These are phyloP conservation scores for Zelleria hepariella DNA, from an alignment of 2,888 invertebrate species.

Conservation along the genomic window DNA sequence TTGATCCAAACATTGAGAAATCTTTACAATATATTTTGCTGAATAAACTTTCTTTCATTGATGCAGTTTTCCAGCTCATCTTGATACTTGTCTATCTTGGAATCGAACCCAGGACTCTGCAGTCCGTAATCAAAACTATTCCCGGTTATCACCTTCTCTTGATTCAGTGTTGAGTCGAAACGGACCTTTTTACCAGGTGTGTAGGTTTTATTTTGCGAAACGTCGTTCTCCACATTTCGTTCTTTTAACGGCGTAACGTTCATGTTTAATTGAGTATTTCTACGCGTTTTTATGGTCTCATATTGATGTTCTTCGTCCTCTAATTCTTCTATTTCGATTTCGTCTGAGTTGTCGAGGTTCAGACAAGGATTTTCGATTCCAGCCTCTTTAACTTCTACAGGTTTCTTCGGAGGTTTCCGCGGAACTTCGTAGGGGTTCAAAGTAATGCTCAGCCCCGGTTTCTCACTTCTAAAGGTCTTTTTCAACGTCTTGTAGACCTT, in stretches of 20 bases:
- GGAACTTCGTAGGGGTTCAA: constrained; percentile 65
- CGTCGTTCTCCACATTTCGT: constrained; percentile 32
- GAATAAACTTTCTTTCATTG: constrained; percentile 60
- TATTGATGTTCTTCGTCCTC: constrained; percentile 56
- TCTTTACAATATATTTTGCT: constrained; percentile 49
- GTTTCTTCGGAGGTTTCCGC: constrained; percentile 44
- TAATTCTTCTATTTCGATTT: constrained; percentile 54
- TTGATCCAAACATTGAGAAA: too few relatives aligned
- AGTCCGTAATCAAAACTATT: constrained; percentile 60
- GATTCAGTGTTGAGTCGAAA: constrained; percentile 62
- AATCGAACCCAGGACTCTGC: constrained; percentile 59
- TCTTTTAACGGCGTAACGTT: constrained; percentile 57
- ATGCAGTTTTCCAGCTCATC: constrained; percentile 67
- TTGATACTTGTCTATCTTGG: constrained; percentile 61
- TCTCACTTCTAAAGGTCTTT: constrained; percentile 58
- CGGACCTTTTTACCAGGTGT: constrained; percentile 61
- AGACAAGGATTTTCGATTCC: constrained; percentile 62
- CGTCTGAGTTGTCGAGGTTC: constrained; percentile 59
- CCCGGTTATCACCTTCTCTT: constrained; percentile 61
- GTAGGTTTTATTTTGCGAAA: constrained; percentile 39
- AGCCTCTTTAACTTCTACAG: constrained; percentile 35
- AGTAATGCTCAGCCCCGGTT: constrained; percentile 36
- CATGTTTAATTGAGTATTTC: constrained; percentile 55
- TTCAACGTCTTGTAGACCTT: constrained; percentile 59
- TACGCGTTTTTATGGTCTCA: constrained; percentile 55